phyloP scores from a whole-genome alignment of 2,888 invertebrate genomes.

The Trissolcus japonicus region DNA sequence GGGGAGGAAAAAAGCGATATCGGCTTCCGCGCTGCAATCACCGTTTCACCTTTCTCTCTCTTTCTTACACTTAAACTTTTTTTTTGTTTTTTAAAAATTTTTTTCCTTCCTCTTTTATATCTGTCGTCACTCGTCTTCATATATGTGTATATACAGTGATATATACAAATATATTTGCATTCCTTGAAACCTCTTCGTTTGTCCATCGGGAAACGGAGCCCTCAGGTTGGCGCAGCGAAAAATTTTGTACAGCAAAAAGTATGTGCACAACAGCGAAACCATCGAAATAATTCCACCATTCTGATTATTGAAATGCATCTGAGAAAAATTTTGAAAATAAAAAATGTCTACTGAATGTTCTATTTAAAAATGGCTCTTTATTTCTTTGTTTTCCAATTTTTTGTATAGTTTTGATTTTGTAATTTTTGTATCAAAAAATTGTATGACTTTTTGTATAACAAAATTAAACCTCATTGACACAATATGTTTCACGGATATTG shows the following conservation, averaged over 20 bases:
- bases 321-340: too few relatives aligned
- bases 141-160: constrained; percentile 35
- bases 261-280: too few relatives aligned
- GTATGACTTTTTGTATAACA: not conserved
- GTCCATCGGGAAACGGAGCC: too few relatives aligned
- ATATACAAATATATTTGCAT: constrained; percentile 19
- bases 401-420: not conserved
- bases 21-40: constrained; percentile 48
- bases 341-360: too few relatives aligned
- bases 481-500: not conserved
- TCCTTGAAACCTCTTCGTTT: not conserved
- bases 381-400: too few relatives aligned
- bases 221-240: too few relatives aligned
- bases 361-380: too few relatives aligned
- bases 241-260: too few relatives aligned
- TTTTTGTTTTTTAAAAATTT: constrained; percentile 5
- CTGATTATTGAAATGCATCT: too few relatives aligned
- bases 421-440: not conserved
- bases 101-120: constrained; percentile 15
- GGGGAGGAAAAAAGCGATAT: constrained; percentile 41
- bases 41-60: constrained; percentile 36
- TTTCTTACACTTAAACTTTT: constrained; percentile 34
- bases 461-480: not conserved
- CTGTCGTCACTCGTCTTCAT: constrained; percentile 7
- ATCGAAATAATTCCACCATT: too few relatives aligned